Evolutionary conservation across 2,888 invertebrate species (phyloP).

Genomic region (Dasypogon diadema): DNA sequence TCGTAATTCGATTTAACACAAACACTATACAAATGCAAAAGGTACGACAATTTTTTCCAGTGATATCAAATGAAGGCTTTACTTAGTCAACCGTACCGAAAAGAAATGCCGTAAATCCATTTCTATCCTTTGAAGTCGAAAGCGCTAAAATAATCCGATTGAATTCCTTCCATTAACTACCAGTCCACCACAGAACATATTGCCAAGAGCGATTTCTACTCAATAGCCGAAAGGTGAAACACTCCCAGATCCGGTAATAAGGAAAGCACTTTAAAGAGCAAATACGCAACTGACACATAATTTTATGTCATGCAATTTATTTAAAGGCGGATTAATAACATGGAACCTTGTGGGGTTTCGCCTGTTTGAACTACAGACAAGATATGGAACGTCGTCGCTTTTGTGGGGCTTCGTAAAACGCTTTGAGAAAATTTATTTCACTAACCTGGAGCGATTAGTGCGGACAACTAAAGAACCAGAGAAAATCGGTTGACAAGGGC

Average conservation of each 20-base stretch:
- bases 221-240: conserved; percentile 57
- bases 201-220: conserved; percentile 63
- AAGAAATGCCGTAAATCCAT: conserved; percentile 14
- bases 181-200: conserved; percentile 57
- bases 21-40: too few relatives aligned
- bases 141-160: conserved; percentile 25
- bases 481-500: conserved; percentile 49
- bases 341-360: conserved; percentile 35
- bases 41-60: not conserved
- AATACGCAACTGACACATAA: conserved; percentile 59
- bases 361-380: conserved; percentile 45
- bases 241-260: conserved; percentile 50
- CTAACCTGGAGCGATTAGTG: conserved; percentile 46
- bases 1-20: too few relatives aligned
- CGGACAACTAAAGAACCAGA: conserved; percentile 36
- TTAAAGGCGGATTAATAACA: conserved; percentile 59
- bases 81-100: not conserved
- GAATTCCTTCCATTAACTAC: not conserved
- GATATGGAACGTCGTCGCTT: conserved; percentile 55
- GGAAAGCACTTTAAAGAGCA: conserved; percentile 60
- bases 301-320: conserved; percentile 61
- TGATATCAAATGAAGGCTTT: conserved; percentile 13
- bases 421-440: conserved; percentile 53
- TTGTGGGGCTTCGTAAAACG: conserved; percentile 56
- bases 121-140: conserved; percentile 14